Evolutionary conservation across 2,797 vertebrate genomes (phyloP), one percentile per base, ranked within the genome.

Genomic region (Chelon labrosus): DNA sequence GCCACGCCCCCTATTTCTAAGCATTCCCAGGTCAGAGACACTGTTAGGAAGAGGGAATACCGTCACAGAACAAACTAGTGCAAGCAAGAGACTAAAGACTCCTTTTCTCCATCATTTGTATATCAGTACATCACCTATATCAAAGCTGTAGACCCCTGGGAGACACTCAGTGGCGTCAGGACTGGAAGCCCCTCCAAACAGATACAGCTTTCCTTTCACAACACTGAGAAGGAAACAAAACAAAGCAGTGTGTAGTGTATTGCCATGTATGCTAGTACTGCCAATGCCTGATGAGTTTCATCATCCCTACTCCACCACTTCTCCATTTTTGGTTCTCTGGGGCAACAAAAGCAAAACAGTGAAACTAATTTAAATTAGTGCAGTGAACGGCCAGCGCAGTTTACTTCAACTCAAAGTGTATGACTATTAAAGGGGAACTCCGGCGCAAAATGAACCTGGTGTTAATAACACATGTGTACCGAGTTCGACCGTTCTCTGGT

Each of bases 11-110:
- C 63, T 0, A 78, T 70, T 2, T 57, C 59, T n/a, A 94, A 75
- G 75, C 82, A 70, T 14, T 93, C 92, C 94, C 94, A 95, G 13
- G 84, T 90, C 69, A 95, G 65, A 46, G 92, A 86, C 74, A 93
- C 94, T 95, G 73, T 51, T 7, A 20, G 16, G 27, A 47, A 39
- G 53, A 17, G 1, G 13, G 75, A 47, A 65, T 0, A 20, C 0
- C 8, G 17, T 65, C 37, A 50, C 27, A 11, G 4, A 31, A 31
- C 31, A 31, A 31, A 31, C 31, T 5, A 31, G 31, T 31, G 5
- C 31, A 31, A 31, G 31, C 31, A 31, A 1, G 4, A 27, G 27
- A 27, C 2, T 27, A 5, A 27, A 31, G 31, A 1, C 31, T 7
- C 7, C 31, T 31, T 31, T 7, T 5, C 31, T 31, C 31, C 31